Base-by-base conservation (phyloP, 2,888 invertebrate species). In the Spatulosminthurus flaviceps region DNA sequence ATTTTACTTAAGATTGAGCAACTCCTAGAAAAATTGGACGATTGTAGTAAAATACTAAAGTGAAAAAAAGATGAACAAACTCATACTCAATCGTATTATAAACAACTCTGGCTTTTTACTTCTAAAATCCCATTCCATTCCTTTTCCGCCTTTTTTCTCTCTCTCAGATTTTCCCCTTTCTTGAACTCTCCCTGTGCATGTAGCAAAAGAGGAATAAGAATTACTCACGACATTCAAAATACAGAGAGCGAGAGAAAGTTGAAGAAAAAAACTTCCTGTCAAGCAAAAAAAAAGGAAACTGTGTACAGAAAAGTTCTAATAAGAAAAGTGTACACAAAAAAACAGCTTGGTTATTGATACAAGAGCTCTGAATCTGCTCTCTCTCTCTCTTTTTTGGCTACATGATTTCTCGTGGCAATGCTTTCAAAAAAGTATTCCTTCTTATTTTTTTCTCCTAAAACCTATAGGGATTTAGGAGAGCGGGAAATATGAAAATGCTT, bases 21-120 rank as follows among this genome's bases (percentile, higher is more conserved):
- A 34, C 34, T 34, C 34, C 34, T 7, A 9, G 9, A 9, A 9
- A 34, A 7, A 34, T 34, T 9, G 9, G 34, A 34, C 9, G 34
- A 34, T 34, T 34, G 5, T 9, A 51, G n/a, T 19, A 51, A 5
- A 51, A 41, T 9, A 13, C 9, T 7, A 41, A 13, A 41, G 41
- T 41, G 13, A 19, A 51, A n/a, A 19, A 4, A 51, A 51, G 51
- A 51, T 41, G n/a, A 51, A 51, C 9, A 51, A 51, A 19, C 51
- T 51, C 51, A n/a, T n/a, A n/a, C 16, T 51, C 19, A 51, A 51
- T 51, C 51, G 51, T n/a, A 51, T 51, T 51, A 51, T 51, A 51
- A 51, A 51, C 51, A 51, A 51, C 19, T 51, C 51, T 51, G n/a
- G 51, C 51, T 51, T 51, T n/a, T 51, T 51, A 51, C 51, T 51